These are phyloP conservation scores for Hymenochirus boettgeri DNA, from an alignment of 2,113 vertebrate species.

Conservation along the genomic window DNA sequence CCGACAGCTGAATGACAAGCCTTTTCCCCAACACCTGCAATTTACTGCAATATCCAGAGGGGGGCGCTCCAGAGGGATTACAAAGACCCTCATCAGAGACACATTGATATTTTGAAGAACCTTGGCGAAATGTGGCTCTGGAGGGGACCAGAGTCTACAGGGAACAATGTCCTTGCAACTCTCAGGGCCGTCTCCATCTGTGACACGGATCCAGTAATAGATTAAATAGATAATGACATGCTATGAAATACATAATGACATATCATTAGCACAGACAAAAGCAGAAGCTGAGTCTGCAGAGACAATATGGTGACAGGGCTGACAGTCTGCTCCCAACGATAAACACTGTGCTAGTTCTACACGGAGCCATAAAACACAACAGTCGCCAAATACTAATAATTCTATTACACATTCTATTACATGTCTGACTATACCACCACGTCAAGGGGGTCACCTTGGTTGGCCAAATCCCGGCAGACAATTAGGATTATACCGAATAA, in stretches of 20 bases:
- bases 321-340: background rate
- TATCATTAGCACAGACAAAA: slow-evolving; percentile 1
- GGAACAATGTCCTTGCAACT: slow-evolving; percentile 12
- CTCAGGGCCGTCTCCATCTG: slow-evolving; percentile 27
- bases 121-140: background rate
- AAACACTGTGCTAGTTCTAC: background rate
- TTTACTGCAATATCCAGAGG: background rate
- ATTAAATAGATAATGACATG: slow-evolving; percentile 7
- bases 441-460: background rate
- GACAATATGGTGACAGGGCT: slow-evolving; percentile 1
- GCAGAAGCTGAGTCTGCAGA: background rate
- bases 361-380: background rate
- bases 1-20: too few species aligned
- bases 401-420: too few species aligned
- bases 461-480: background rate
- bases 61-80: background rate
- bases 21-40: background rate
- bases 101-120: background rate
- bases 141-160: background rate
- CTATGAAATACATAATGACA: slow-evolving; percentile 9
- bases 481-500: too few species aligned
- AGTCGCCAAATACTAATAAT: background rate
- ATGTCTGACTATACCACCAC: too few species aligned
- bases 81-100: background rate
- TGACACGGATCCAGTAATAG: background rate